Percentiles rank a stretch among this genome's conserved stretches.
Evolutionary conservation across 2,113 vertebrate species (phyloP).

Genomic region (Sitta europaea): DNA sequence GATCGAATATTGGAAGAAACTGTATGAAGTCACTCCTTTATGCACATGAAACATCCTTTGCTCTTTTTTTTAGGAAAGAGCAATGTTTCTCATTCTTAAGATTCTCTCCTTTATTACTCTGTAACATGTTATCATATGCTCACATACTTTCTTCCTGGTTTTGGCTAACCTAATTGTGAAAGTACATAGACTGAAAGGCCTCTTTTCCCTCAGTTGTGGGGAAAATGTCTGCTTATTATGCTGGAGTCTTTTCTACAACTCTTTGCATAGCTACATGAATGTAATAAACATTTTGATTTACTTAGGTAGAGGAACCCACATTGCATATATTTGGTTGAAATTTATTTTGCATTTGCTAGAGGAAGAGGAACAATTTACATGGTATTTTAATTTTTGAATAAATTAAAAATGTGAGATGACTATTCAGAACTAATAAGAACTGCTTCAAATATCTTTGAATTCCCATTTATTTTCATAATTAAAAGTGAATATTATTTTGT

Average conservation of each 20-base stretch:
- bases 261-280: background rate
- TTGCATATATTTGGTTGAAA: background rate
- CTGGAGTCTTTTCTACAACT: background rate
- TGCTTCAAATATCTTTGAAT: background rate
- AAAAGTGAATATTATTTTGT: background rate
- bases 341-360: conserved; percentile 2
- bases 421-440: background rate
- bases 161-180: background rate
- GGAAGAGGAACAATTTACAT: conserved; percentile 4
- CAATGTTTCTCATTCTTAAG: background rate
- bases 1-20: background rate
- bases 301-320: background rate
- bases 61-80: background rate
- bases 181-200: background rate
- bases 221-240: background rate
- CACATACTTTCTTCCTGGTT: background rate
- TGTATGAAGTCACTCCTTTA: background rate
- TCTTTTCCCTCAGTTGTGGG: background rate
- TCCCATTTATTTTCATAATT: conserved; percentile 33
- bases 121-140: background rate
- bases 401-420: background rate
- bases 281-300: background rate
- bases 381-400: background rate
- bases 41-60: background rate
- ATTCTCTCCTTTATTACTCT: background rate